A percentile compares a stretch with the other conserved stretches of the same genome.
Evolutionary conservation across 1,140 invertebrate species (phyloP).

Genomic region (Cotesia chilonis): DNA sequence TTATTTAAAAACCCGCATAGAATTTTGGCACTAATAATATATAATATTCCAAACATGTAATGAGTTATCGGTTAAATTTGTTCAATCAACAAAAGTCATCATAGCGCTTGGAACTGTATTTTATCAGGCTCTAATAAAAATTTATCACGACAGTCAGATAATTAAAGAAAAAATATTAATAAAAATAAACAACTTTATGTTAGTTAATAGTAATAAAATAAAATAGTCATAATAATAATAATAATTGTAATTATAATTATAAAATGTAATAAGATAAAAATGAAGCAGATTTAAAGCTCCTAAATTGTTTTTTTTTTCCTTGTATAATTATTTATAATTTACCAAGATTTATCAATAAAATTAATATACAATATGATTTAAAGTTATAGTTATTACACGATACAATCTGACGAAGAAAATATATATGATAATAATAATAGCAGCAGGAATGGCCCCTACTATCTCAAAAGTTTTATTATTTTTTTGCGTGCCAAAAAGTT

Average conservation of each 20-base stretch:
- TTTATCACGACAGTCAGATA: too few relatives aligned
- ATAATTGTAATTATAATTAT: conserved; percentile 21
- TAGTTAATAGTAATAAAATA: not conserved
- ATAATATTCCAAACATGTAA: too few relatives aligned
- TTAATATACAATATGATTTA: conserved; percentile 63
- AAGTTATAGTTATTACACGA: conserved; percentile 59
- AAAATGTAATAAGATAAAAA: conserved; percentile 33
- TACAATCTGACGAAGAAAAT: conserved; percentile 58
- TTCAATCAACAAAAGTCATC: too few relatives aligned
- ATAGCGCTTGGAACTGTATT: too few relatives aligned
- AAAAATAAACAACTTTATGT: too few relatives aligned
- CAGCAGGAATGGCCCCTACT: conserved; percentile 63
- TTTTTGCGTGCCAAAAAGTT: conserved; percentile 59
- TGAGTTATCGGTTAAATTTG: too few relatives aligned
- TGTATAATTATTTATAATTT: conserved; percentile 60
- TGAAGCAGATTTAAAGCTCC: conserved; percentile 31
- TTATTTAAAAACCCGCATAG: too few relatives aligned
- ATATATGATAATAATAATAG: conserved; percentile 57
- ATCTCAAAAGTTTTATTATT: conserved; percentile 58
- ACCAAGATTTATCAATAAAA: conserved; percentile 60
- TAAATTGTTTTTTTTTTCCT: conserved; percentile 44
- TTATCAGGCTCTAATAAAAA: too few relatives aligned
- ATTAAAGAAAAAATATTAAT: too few relatives aligned
- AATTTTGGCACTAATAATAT: too few relatives aligned
- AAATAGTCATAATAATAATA: conserved; percentile 13